These are phyloP conservation scores for Emberiza fucata DNA, from an alignment of 2,113 vertebrate species.

Conservation along the genomic window DNA sequence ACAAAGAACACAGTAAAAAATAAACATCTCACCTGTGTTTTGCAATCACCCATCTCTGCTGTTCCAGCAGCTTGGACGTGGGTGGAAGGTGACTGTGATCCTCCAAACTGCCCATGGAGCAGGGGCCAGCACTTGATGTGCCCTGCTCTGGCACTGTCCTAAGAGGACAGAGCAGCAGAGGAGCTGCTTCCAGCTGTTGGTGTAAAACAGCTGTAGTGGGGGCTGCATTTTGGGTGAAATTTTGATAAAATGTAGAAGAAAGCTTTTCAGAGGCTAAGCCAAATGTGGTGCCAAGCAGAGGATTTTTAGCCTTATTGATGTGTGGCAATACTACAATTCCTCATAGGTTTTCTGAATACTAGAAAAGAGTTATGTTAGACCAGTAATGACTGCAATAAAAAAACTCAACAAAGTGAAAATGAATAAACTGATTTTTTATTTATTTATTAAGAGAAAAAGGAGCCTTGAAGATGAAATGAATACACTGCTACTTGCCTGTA, in stretches of 20 bases:
- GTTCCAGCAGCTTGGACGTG: background rate
- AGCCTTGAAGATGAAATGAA: background rate
- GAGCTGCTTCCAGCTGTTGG: background rate
- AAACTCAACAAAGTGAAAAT: background rate
- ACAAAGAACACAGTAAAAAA: background rate
- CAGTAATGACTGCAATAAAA: background rate
- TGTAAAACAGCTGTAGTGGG: background rate
- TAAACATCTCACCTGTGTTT: background rate
- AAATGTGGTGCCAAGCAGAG: background rate
- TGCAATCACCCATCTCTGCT: background rate
- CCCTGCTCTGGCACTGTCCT: fast-evolving
- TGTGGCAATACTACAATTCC: background rate
- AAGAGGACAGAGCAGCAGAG: background rate
- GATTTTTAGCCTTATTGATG: background rate
- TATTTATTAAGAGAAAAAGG: background rate
- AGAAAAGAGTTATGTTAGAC: background rate
- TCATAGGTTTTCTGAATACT: background rate
- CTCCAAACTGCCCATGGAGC: background rate
- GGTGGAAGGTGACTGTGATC: background rate
- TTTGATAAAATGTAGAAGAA: background rate
- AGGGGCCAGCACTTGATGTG: background rate
- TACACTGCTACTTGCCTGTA: background rate
- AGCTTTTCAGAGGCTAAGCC: background rate
- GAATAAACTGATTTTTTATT: background rate
- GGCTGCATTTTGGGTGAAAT: background rate